Conservation (phyloP, 2,113 vertebrate species). For the Ursus arctos region DNA sequence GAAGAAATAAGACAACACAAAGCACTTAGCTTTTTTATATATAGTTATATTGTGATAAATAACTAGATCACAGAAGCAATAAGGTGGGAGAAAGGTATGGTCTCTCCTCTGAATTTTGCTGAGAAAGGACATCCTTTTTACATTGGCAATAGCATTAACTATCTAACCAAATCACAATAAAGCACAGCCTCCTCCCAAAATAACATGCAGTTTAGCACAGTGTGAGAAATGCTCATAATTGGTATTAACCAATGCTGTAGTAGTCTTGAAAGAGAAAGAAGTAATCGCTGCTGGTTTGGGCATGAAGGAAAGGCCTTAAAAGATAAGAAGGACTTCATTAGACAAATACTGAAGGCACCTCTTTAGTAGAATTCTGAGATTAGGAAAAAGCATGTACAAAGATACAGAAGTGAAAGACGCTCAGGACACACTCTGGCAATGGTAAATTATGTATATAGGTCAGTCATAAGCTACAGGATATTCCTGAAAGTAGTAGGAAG, state of each 20-base stretch:
- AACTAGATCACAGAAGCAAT: background rate
- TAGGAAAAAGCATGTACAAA: background rate
- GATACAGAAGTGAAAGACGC: background rate
- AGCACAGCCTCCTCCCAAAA: background rate
- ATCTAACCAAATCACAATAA: background rate
- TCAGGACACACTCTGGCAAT: background rate
- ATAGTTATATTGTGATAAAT: background rate
- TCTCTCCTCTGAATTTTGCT: background rate
- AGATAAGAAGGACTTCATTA: background rate
- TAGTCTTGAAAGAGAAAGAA: slow-evolving; percentile 20
- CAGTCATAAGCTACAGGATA: background rate
- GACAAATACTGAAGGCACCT: background rate
- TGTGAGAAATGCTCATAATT: background rate
- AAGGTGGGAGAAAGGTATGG: background rate
- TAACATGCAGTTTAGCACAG: background rate
- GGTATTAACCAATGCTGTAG: background rate
- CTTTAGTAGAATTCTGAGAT: background rate
- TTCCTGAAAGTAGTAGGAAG: background rate
- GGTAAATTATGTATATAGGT: background rate
- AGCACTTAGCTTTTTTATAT: background rate
- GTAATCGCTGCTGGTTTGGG: background rate
- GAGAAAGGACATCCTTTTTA: background rate
- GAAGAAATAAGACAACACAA: background rate
- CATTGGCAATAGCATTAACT: background rate
- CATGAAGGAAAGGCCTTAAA: background rate